phyloP scores from a whole-genome alignment of 37 sponge, comb jelly and placozoan genomes.

The Halichondria panicea region DNA sequence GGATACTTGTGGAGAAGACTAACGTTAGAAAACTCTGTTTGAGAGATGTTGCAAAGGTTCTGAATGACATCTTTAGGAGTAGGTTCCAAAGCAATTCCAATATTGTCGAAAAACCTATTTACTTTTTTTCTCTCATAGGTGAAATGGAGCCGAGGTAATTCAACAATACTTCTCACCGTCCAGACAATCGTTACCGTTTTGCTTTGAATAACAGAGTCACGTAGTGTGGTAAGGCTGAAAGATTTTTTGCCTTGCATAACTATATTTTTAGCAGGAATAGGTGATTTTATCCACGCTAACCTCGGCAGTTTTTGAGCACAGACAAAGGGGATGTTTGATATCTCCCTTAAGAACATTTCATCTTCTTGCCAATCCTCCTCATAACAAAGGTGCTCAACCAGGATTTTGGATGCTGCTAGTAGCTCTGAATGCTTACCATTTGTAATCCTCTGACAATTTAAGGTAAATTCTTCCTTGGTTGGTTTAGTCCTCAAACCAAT shows the following conservation, averaged over 20 bases:
- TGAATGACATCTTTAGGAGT: constrained; percentile 3
- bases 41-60: constrained; percentile 24
- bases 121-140: not conserved
- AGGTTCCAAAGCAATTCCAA: not conserved
- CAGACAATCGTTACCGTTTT: constrained; percentile 1
- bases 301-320: not conserved
- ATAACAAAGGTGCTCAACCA: constrained; percentile 7
- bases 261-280: not conserved
- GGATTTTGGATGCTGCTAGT: not conserved
- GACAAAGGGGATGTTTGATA: constrained; percentile 28
- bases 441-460: constrained; percentile 11
- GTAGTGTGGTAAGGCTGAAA: not conserved
- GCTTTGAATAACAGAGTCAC: not conserved
- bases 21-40: constrained; percentile 10
- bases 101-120: not conserved
- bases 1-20: constrained; percentile 2
- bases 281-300: constrained; percentile 4
- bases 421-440: not conserved
- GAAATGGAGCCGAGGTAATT: not conserved
- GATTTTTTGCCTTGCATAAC: not conserved
- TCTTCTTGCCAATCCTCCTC: not conserved
- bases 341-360: not conserved
- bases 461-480: constrained; percentile 17
- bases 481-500: constrained; percentile 13
- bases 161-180: constrained; percentile 20